Percentiles rank a stretch among this genome's conserved stretches.
phyloP scores from a whole-genome alignment of 2,888 invertebrate species.

The Cremastobaeus sp. region DNA sequence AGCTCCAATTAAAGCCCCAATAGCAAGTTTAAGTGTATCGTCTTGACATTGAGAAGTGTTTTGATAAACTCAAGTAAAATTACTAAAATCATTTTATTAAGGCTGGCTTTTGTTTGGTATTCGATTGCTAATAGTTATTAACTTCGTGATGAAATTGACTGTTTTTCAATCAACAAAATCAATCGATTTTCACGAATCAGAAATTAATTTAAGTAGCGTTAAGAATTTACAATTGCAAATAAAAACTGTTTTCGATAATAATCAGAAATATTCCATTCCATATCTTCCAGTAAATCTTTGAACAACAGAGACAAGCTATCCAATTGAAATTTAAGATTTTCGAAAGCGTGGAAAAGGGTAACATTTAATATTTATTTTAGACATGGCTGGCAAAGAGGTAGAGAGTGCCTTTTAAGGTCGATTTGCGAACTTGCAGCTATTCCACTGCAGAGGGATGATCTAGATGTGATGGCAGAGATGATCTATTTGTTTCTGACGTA shows the following conservation, averaged over 20 bases:
- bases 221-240: too few species aligned
- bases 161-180: too few species aligned
- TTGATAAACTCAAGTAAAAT: slow-evolving; percentile 45
- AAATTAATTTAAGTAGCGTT: too few species aligned
- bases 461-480: slow-evolving; percentile 84
- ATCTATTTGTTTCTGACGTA: slow-evolving; percentile 85
- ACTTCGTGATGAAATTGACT: too few species aligned
- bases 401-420: slow-evolving; percentile 82
- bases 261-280: too few species aligned
- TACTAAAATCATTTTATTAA: too few species aligned
- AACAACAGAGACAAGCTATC: too few species aligned
- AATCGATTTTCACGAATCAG: too few species aligned
- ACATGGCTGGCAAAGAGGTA: slow-evolving; percentile 80
- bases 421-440: slow-evolving; percentile 83
- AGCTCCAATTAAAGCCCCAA: slow-evolving; percentile 69
- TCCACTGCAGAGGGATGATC: slow-evolving; percentile 81
- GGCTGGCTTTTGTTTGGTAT: too few species aligned
- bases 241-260: too few species aligned
- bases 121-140: too few species aligned
- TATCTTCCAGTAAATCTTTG: too few species aligned
- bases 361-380: slow-evolving; percentile 76
- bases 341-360: slow-evolving; percentile 32
- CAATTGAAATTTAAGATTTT: neutral
- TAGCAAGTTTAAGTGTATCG: slow-evolving; percentile 49
- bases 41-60: slow-evolving; percentile 58